Conservation (phyloP, 2,113 vertebrate genomes). For the Ploceus nigricollis region DNA sequence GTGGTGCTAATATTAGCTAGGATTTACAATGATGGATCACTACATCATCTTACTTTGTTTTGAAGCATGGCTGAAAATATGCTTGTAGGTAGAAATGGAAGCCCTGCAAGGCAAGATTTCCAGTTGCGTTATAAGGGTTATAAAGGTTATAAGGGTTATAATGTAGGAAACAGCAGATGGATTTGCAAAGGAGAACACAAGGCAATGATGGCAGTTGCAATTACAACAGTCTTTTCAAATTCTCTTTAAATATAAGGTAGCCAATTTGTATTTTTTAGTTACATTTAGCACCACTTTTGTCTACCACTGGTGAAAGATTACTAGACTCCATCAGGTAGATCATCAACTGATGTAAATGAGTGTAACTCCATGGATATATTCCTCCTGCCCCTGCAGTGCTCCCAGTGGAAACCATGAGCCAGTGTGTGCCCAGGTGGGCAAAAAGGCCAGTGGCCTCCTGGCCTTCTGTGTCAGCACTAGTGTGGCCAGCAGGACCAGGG, state of each 20-base stretch:
- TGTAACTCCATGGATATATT: background rate
- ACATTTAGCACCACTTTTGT: background rate
- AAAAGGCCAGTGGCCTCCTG: rapidly evolving
- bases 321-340: background rate
- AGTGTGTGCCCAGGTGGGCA: rapidly evolving
- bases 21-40: background rate
- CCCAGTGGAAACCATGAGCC: background rate
- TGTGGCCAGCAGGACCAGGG: background rate
- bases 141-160: background rate
- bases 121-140: background rate
- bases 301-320: background rate
- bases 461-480: rapidly evolving
- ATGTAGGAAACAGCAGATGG: background rate
- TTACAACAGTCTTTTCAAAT: background rate
- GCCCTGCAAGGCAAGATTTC: background rate
- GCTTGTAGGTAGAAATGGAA: background rate
- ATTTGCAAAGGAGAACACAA: background rate
- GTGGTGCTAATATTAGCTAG: background rate
- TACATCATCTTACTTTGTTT: background rate
- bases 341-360: background rate
- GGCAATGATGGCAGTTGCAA: background rate
- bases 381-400: background rate
- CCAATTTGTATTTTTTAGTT: background rate
- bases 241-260: background rate
- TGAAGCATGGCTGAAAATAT: background rate